Percentiles rank a stretch among this genome's conserved stretches.
Evolutionary conservation across 35 echinoderm and acorn worm species (phyloP).

Genomic region (Heliocidaris erythrogramma): DNA sequence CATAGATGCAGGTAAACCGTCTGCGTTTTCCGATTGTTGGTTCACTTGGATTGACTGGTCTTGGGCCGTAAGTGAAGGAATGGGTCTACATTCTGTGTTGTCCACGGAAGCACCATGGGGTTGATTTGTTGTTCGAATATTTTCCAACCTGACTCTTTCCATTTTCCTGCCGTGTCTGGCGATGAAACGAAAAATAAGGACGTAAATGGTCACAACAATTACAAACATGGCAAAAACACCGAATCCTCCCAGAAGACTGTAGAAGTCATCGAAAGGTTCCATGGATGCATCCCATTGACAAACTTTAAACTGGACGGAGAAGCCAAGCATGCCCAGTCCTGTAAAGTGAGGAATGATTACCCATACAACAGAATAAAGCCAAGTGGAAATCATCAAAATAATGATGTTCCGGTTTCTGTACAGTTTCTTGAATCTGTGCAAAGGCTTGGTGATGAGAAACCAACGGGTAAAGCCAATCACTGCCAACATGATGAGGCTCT

Average conservation of each 20-base stretch:
- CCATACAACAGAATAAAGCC: slow-evolving; percentile 50
- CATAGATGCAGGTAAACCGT: neutral
- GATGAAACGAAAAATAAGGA: neutral
- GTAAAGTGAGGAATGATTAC: slow-evolving; percentile 52
- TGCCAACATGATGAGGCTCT: slow-evolving; percentile 67
- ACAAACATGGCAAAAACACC: neutral
- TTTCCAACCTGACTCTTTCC: neutral
- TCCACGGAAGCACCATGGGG: neutral
- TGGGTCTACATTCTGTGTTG: neutral
- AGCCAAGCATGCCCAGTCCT: slow-evolving; percentile 61
- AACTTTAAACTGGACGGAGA: slow-evolving; percentile 56
- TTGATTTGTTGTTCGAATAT: neutral
- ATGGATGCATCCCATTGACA: slow-evolving; percentile 47
- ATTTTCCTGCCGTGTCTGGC: slow-evolving; percentile 11
- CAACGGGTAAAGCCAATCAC: slow-evolving; percentile 70
- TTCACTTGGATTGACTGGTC: neutral
- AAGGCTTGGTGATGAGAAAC: slow-evolving; percentile 62
- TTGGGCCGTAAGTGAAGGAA: neutral
- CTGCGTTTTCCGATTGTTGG: neutral
- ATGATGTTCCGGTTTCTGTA: slow-evolving; percentile 54
- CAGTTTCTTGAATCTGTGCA: slow-evolving; percentile 47
- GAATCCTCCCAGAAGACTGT: neutral
- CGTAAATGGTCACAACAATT: neutral
- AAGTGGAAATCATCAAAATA: slow-evolving; percentile 60
- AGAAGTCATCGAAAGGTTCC: neutral